Evolutionary conservation across 1,140 invertebrate species (phyloP).

Genomic region (Drosophila burlai): DNA sequence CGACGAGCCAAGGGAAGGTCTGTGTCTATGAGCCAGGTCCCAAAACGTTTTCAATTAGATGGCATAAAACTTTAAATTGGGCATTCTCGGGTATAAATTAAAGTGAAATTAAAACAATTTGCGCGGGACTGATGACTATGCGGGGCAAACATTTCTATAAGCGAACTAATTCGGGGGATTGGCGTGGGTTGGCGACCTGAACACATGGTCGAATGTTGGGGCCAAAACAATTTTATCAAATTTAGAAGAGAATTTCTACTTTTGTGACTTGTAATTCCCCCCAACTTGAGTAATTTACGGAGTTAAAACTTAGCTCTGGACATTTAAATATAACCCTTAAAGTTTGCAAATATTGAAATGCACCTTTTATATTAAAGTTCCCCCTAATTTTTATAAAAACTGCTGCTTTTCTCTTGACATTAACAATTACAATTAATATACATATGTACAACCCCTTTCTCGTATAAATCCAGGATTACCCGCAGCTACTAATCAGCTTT

Average conservation of each 20-base stretch:
- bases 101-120: conserved; percentile 53
- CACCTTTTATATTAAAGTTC: too few species aligned
- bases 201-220: conserved; percentile 30
- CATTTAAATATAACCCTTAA: background rate
- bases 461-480: background rate
- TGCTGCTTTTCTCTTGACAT: background rate
- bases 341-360: background rate
- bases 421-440: background rate
- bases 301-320: background rate
- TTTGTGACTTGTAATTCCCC: background rate
- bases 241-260: background rate
- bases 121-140: conserved; percentile 19
- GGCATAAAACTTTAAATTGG: conserved; percentile 49
- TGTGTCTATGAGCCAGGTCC: conserved; percentile 18
- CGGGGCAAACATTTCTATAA: conserved; percentile 33
- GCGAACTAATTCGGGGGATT: conserved; percentile 14
- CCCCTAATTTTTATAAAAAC: too few species aligned
- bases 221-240: conserved; percentile 39
- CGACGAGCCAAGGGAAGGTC: conserved; percentile 10
- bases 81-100: conserved; percentile 46
- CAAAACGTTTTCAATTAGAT: conserved; percentile 40
- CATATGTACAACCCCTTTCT: background rate
- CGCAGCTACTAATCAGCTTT: conserved; percentile 10
- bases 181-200: conserved; percentile 24
- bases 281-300: background rate